Conservation (phyloP, 2,888 invertebrate genomes). For the Protonemura montana region DNA sequence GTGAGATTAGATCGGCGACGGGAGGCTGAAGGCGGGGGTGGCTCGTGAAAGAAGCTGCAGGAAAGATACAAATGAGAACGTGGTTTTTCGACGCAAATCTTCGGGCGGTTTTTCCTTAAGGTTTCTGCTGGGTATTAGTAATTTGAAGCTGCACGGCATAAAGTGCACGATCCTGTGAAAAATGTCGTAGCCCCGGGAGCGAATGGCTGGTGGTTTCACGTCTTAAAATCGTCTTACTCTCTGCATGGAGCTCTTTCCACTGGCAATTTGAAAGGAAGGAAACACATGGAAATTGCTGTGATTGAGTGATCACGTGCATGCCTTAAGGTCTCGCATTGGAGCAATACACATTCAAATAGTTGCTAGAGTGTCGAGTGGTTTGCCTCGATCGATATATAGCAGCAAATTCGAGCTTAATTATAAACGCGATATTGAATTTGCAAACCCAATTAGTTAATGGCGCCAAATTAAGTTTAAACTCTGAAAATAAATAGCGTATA, state of each 20-base stretch:
- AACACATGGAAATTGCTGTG: not conserved
- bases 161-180: not conserved
- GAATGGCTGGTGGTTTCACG: not conserved
- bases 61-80: conserved; percentile 29
- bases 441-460: conserved; percentile 5
- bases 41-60: no score
- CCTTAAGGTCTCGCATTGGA: not conserved
- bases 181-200: not conserved
- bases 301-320: not conserved
- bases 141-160: conserved; percentile 21
- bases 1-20: not conserved
- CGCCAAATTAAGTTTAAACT: not conserved
- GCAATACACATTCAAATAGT: not conserved
- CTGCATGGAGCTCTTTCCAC: not conserved
- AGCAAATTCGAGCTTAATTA: not conserved
- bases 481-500: not conserved
- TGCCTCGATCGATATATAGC: not conserved
- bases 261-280: not conserved
- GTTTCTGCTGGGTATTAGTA: not conserved
- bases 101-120: not conserved
- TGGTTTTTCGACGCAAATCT: not conserved
- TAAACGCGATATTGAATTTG: not conserved
- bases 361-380: not conserved
- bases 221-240: not conserved
- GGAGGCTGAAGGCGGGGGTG: not conserved